These are phyloP conservation scores for Crypturellus tataupa DNA, from an alignment of 2,797 vertebrate genomes.

Conservation along the genomic window DNA sequence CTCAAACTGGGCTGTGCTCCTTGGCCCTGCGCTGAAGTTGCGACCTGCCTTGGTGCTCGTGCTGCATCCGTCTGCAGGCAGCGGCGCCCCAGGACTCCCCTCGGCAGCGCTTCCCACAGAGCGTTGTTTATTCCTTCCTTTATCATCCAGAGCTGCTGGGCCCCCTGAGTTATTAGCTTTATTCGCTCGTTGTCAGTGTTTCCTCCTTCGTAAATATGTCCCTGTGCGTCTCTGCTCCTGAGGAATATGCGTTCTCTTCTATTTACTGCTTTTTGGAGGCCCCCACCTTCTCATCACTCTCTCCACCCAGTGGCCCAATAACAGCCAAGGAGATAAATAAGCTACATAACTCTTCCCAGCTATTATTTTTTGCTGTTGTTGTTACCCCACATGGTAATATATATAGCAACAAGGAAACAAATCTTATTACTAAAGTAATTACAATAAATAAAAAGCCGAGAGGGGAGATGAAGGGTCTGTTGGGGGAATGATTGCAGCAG, in stretches of 20 bases:
- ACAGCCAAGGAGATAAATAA: constrained; percentile 82
- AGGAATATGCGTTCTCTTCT: constrained; percentile 73
- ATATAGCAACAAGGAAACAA: constrained; percentile 83
- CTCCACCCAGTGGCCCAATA: constrained; percentile 70
- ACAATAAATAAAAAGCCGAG: constrained; percentile 82
- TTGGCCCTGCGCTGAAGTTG: neutral
- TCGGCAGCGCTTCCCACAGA: constrained; percentile 2
- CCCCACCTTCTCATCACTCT: constrained; percentile 19
- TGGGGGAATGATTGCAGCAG: constrained; percentile 72
- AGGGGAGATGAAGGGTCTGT: constrained; percentile 63
- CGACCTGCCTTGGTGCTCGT: neutral
- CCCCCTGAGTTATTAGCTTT: constrained; percentile 77
- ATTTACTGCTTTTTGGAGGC: constrained; percentile 74
- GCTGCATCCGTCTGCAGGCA: neutral
- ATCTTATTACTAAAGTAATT: constrained; percentile 84
- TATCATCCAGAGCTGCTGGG: constrained; percentile 60
- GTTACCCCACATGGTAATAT: constrained; percentile 72
- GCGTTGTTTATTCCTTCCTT: constrained; percentile 70
- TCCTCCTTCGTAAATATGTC: constrained; percentile 73
- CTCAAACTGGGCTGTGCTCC: neutral
- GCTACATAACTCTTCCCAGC: constrained; percentile 80
- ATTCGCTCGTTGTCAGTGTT: constrained; percentile 71
- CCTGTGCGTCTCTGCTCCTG: constrained; percentile 64
- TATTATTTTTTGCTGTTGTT: constrained; percentile 74
- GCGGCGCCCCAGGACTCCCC: constrained; percentile 25